These are phyloP conservation scores for Drosophila anceps DNA, from an alignment of 2,888 invertebrate species.

Conservation along the genomic window DNA sequence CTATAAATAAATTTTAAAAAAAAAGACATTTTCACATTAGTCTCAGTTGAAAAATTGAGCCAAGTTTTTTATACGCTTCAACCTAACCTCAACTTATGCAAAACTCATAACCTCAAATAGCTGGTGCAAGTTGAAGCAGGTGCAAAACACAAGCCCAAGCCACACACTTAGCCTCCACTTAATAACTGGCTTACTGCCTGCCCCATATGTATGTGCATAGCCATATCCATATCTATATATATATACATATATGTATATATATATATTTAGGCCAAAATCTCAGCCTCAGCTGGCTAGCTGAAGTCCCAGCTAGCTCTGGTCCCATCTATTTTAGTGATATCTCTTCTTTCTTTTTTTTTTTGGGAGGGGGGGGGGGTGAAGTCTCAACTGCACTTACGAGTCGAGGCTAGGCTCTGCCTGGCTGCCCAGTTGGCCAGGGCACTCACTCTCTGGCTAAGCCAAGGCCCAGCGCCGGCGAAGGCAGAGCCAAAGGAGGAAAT, in stretches of 20 bases:
- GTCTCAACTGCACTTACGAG: slow-evolving; percentile 34
- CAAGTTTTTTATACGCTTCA: not conserved
- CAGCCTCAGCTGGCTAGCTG: slow-evolving; percentile 9
- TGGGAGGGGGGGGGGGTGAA: too few species aligned
- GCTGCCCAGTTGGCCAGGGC: not conserved
- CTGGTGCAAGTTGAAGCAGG: slow-evolving; percentile 7
- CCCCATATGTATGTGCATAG: too few species aligned
- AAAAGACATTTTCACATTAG: not conserved
- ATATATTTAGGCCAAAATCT: slow-evolving; percentile 31
- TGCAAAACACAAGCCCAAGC: slow-evolving; percentile 19
- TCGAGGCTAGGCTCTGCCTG: not conserved
- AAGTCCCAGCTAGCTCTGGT: slow-evolving; percentile 25
- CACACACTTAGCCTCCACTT: slow-evolving; percentile 41
- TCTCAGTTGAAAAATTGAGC: not conserved
- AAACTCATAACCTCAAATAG: slow-evolving; percentile 8
- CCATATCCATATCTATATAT: not conserved
- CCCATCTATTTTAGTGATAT: slow-evolving; percentile 37
- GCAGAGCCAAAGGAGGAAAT: slow-evolving; percentile 2
- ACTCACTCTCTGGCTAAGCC: slow-evolving; percentile 25
- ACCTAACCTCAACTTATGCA: not conserved
- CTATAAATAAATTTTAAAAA: not conserved
- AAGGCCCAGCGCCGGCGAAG: slow-evolving; percentile 20
- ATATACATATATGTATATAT: too few species aligned
- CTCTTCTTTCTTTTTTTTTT: slow-evolving; percentile 3
- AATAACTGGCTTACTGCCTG: slow-evolving; percentile 33